A percentile compares a stretch with the other conserved stretches of the same genome.
Evolutionary conservation across 2,888 invertebrate species (phyloP).

Genomic region (Corbicula japonica): DNA sequence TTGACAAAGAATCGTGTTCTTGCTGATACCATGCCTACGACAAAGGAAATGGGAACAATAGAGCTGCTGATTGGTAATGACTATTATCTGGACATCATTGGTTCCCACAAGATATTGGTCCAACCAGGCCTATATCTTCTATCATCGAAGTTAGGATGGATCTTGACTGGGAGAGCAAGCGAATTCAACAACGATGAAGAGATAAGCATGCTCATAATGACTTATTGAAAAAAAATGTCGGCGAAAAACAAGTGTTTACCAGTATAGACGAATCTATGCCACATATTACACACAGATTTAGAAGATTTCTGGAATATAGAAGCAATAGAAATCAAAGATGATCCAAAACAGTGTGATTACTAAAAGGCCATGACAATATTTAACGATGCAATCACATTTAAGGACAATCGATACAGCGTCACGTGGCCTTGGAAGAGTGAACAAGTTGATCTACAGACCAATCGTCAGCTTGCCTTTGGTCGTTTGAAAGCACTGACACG

Average conservation of each 20-base stretch:
- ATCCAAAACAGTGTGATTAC: no score
- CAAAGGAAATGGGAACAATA: constrained; percentile 11
- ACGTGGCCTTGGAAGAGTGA: no score
- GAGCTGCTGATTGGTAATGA: constrained; percentile 32
- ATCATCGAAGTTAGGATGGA: constrained; percentile 33
- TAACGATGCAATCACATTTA: no score
- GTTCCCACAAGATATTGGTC: constrained; percentile 19
- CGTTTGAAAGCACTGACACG: no score
- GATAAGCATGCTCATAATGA: constrained; percentile 34
- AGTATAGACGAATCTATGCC: constrained; percentile 1
- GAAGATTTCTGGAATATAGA: no score
- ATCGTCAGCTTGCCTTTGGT: no score
- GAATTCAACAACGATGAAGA: background rate
- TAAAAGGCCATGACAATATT: no score
- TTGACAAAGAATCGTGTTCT: constrained; percentile 9
- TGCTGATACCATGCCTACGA: constrained; percentile 32
- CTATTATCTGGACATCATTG: constrained; percentile 28
- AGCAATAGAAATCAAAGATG: no score
- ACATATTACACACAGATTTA: no score
- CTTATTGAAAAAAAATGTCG: constrained; percentile 8
- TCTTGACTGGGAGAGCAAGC: constrained; percentile 20
- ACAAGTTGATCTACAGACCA: no score
- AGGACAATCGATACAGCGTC: no score
- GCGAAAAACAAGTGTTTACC: background rate
- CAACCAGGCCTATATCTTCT: constrained; percentile 27